phyloP scores from a whole-genome alignment of 1,140 invertebrate species.

The Fopius arisanus region DNA sequence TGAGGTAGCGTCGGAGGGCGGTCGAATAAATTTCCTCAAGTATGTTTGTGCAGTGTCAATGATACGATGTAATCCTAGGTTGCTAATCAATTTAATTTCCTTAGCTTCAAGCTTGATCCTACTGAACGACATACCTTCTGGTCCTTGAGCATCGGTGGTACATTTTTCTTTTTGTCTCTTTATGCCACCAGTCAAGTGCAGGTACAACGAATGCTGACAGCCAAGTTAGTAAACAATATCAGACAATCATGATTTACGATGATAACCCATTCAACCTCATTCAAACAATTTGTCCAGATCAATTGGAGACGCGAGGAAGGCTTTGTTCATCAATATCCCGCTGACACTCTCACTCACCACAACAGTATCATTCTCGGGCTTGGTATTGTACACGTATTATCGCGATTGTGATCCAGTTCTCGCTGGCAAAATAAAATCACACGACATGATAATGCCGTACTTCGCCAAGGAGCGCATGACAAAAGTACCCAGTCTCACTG shows the following conservation, averaged over 20 bases:
- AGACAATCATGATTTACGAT: not conserved
- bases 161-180: slow-evolving; percentile 76
- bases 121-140: slow-evolving; percentile 79
- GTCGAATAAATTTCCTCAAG: slow-evolving; percentile 51
- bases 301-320: slow-evolving; percentile 70
- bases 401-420: slow-evolving; percentile 77
- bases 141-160: slow-evolving; percentile 75
- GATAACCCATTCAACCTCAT: slow-evolving; percentile 50
- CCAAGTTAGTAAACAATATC: slow-evolving; percentile 47
- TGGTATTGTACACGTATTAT: slow-evolving; percentile 81
- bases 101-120: slow-evolving; percentile 71
- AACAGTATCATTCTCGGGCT: slow-evolving; percentile 75
- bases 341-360: slow-evolving; percentile 71
- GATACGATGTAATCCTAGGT: not conserved
- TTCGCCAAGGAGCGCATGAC: slow-evolving; percentile 81
- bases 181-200: slow-evolving; percentile 83
- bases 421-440: slow-evolving; percentile 63
- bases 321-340: slow-evolving; percentile 73
- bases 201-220: slow-evolving; percentile 56
- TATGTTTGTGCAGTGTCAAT: slow-evolving; percentile 35
- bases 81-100: not conserved
- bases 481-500: slow-evolving; percentile 71
- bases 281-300: slow-evolving; percentile 64
- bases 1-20: slow-evolving; percentile 69
- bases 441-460: slow-evolving; percentile 53